Percentiles rank a stretch among this genome's conserved stretches.
Conservation (phyloP, 2,888 invertebrate genomes). For the Heliconius ismenius region DNA sequence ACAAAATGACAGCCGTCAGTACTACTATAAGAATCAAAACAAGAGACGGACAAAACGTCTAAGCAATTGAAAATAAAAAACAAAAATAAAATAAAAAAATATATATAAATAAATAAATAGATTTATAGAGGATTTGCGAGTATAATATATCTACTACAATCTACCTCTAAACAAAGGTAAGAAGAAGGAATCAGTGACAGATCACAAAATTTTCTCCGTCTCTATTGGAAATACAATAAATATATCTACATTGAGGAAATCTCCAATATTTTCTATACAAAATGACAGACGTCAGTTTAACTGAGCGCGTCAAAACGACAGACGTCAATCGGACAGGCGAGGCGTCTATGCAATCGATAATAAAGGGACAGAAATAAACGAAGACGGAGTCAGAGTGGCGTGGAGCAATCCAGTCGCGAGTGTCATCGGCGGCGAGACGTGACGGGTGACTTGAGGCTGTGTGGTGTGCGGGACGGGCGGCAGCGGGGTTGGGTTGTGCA, state of each 20-base stretch:
- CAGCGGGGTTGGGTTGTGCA: constrained; percentile 12
- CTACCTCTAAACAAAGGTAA: no score
- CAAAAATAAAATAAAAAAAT: constrained; percentile 46
- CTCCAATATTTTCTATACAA: constrained; percentile 6
- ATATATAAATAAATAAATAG: no score
- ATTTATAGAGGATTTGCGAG: no score
- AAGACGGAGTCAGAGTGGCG: constrained; percentile 54
- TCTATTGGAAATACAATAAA: not conserved
- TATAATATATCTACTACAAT: no score
- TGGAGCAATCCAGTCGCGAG: constrained; percentile 71
- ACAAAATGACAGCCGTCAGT: constrained; percentile 8
- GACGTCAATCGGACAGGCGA: constrained; percentile 43
- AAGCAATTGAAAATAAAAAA: constrained; percentile 49
- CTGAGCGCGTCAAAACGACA: constrained; percentile 28
- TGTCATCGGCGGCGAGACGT: constrained; percentile 71
- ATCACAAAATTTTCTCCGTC: not conserved
- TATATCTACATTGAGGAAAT: not conserved
- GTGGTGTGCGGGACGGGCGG: constrained; percentile 34
- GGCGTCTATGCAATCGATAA: constrained; percentile 49
- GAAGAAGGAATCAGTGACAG: not conserved
- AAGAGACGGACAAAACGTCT: constrained; percentile 41
- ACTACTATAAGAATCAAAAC: constrained; percentile 21
- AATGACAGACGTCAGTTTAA: constrained; percentile 11
- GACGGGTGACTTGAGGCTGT: constrained; percentile 52
- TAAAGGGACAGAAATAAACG: constrained; percentile 51